These are phyloP conservation scores for Porites lutea DNA, from an alignment of 64 coral and sea anemone species.

Conservation along the genomic window DNA sequence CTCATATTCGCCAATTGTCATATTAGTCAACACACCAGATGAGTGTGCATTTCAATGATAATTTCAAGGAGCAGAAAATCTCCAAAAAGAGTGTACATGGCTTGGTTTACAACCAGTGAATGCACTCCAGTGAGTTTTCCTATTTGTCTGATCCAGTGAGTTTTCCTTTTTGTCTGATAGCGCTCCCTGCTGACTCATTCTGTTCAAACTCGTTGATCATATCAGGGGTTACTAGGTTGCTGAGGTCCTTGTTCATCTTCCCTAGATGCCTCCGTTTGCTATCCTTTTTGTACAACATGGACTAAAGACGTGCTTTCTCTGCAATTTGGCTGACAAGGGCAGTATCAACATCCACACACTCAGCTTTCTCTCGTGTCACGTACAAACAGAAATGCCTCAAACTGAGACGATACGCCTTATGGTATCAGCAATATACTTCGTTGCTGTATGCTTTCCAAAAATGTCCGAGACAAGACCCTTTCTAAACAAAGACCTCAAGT, in stretches of 20 bases:
- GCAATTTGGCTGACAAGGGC: not conserved
- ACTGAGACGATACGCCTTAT: slow-evolving; percentile 61
- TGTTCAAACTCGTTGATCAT: slow-evolving; percentile 56
- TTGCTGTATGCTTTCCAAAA: slow-evolving; percentile 38
- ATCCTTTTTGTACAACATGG: slow-evolving; percentile 64
- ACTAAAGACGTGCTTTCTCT: slow-evolving; percentile 55
- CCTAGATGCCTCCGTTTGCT: slow-evolving; percentile 36
- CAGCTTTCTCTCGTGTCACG: slow-evolving; percentile 43
- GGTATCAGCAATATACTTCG: slow-evolving; percentile 45
- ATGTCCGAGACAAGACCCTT: slow-evolving; percentile 39
- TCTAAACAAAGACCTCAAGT: slow-evolving; percentile 47
- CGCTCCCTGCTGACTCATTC: slow-evolving; percentile 43
- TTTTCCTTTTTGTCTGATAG: slow-evolving; percentile 52
- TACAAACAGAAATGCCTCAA: slow-evolving; percentile 69
- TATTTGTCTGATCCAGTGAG: slow-evolving; percentile 52
- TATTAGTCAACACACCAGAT: slow-evolving; percentile 70
- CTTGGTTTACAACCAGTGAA: slow-evolving; percentile 44
- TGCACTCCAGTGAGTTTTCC: slow-evolving; percentile 47
- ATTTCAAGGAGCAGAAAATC: slow-evolving; percentile 69
- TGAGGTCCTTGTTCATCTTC: slow-evolving; percentile 45
- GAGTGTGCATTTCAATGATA: slow-evolving; percentile 63
- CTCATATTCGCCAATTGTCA: slow-evolving; percentile 68
- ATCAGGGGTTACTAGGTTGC: slow-evolving; percentile 46
- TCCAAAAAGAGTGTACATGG: slow-evolving; percentile 57
- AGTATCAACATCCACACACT: slow-evolving; percentile 25